A percentile compares a stretch with the other conserved stretches of the same genome.
Evolutionary conservation across 2,888 invertebrate genomes (phyloP).

Genomic region (Acleris laterana): DNA sequence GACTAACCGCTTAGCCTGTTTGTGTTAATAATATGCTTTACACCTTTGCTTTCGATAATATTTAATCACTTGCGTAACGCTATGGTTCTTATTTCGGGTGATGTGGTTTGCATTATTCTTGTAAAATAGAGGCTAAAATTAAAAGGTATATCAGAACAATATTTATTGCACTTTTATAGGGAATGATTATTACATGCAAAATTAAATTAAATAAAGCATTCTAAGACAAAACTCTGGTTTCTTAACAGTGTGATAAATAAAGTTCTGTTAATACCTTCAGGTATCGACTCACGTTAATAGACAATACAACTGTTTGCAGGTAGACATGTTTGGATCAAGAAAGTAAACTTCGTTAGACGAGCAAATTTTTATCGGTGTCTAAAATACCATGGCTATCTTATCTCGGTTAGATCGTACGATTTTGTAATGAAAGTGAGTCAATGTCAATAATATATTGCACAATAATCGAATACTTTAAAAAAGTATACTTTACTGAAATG

Average conservation of each 20-base stretch:
- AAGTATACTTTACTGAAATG: too few relatives aligned
- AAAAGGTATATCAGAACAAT: neutral
- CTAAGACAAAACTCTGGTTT: neutral
- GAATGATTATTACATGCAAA: too few relatives aligned
- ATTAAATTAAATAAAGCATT: neutral
- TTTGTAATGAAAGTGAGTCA: conserved; percentile 13
- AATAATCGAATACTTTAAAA: neutral
- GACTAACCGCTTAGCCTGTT: neutral
- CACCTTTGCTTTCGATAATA: conserved; percentile 3
- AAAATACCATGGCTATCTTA: conserved; percentile 20
- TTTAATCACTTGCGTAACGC: neutral
- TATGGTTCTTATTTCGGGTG: neutral
- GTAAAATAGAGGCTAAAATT: neutral
- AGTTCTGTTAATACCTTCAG: conserved; percentile 5
- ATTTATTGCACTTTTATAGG: neutral
- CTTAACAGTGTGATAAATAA: neutral
- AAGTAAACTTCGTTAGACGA: conserved; percentile 20
- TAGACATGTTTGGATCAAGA: conserved; percentile 26
- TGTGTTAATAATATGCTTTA: neutral
- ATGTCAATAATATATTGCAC: conserved; percentile 11
- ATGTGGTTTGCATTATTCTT: conserved; percentile 2
- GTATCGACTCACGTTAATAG: conserved; percentile 18
- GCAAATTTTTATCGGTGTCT: conserved; percentile 15
- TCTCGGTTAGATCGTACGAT: conserved; percentile 13
- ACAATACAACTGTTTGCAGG: conserved; percentile 31